These are phyloP conservation scores for Ctenopoma kingsleyae DNA, from an alignment of 2,797 vertebrate species.

Conservation along the genomic window DNA sequence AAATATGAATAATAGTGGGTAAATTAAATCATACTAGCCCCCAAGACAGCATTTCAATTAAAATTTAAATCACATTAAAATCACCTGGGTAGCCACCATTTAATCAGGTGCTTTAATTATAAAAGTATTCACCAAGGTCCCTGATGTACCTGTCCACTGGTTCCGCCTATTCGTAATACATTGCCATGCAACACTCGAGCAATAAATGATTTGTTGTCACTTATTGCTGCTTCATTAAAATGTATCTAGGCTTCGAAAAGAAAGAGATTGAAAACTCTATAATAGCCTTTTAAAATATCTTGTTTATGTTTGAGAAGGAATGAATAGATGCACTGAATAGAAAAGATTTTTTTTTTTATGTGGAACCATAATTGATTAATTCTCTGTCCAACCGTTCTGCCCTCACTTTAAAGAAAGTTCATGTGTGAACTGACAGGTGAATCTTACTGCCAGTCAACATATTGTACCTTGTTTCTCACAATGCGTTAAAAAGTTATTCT, in stretches of 20 bases:
- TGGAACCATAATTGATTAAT: not conserved
- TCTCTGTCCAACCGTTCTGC: not conserved
- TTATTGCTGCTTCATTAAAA: conserved; percentile 13
- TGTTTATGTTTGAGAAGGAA: not conserved
- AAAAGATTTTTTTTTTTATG: not conserved
- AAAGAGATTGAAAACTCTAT: not conserved
- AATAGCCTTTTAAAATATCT: not conserved
- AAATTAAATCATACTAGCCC: conserved; percentile 44
- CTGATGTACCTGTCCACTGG: conserved; percentile 4
- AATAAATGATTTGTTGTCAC: not conserved
- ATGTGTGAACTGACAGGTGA: no score
- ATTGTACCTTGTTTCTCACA: no score
- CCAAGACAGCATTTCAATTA: conserved; percentile 56
- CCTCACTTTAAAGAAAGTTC: not conserved
- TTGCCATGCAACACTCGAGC: not conserved
- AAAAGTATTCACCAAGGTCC: conserved; percentile 25
- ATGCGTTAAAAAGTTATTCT: no score
- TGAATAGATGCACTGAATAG: not conserved
- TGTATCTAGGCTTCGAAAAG: not conserved
- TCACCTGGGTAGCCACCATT: conserved; percentile 44
- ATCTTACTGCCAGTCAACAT: not conserved
- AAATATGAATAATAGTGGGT: conserved; percentile 33
- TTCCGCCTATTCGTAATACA: not conserved
- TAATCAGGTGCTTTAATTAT: conserved; percentile 64
- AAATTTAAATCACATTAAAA: conserved; percentile 36